Conservation (phyloP, 2,113 vertebrate genomes). For the Eidolon helvum region DNA sequence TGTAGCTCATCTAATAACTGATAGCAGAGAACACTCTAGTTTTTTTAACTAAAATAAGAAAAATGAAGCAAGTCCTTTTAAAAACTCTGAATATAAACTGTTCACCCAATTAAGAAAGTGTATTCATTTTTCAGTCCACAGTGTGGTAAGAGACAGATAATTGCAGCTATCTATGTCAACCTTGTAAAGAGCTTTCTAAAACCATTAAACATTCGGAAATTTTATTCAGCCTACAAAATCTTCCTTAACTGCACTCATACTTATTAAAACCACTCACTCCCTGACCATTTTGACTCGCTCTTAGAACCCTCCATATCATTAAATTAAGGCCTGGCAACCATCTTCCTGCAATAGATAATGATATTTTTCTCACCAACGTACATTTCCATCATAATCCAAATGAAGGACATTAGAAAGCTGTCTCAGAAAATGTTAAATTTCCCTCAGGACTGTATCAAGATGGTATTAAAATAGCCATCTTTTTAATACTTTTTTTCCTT, state of each 20-base stretch:
- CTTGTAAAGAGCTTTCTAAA: conserved; percentile 62
- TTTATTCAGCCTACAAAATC: conserved; percentile 58
- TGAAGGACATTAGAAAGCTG: conserved; percentile 24
- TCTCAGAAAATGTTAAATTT: conserved; percentile 10
- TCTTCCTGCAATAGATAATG: conserved; percentile 33
- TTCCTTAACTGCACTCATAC: conserved; percentile 31
- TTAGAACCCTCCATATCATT: conserved; percentile 34
- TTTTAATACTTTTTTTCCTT: conserved; percentile 5
- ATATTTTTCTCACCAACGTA: conserved; percentile 23
- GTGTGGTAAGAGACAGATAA: conserved; percentile 55
- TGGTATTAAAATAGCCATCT: conserved; percentile 37
- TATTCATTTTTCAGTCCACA: conserved; percentile 21
- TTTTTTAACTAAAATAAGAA: conserved; percentile 55
- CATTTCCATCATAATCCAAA: conserved; percentile 63
- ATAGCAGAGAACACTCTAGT: conserved; percentile 9
- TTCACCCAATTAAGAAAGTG: conserved; percentile 67
- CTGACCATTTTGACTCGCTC: conserved; percentile 35
- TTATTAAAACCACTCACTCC: conserved; percentile 68
- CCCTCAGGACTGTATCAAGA: conserved; percentile 36
- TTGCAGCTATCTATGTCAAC: conserved; percentile 54
- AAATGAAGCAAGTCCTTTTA: conserved; percentile 55
- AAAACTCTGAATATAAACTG: conserved; percentile 44
- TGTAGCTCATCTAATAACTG: conserved; percentile 29
- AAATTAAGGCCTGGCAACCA: conserved; percentile 39
- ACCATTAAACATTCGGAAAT: conserved; percentile 61